Conservation (phyloP, 1,140 invertebrate species). For the Cydia fagiglandana region DNA sequence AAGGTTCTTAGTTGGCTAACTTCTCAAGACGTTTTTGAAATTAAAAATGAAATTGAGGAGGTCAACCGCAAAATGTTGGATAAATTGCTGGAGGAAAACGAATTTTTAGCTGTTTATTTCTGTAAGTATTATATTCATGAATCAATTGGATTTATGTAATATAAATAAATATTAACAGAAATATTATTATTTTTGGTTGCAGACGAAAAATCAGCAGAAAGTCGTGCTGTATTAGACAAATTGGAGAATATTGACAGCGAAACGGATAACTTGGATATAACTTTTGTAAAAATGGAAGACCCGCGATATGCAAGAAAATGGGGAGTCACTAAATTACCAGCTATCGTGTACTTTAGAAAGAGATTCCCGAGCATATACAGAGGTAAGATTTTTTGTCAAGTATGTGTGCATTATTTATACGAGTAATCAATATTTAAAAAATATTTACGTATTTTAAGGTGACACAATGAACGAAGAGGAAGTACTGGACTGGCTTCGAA, state of each 20-base stretch:
- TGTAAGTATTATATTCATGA: constrained; percentile 83
- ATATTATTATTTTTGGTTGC: constrained; percentile 41
- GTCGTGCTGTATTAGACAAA: constrained; percentile 88
- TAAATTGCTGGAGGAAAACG: constrained; percentile 95
- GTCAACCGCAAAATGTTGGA: constrained; percentile 97
- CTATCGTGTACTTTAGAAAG: constrained; percentile 95
- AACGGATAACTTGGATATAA: constrained; percentile 96
- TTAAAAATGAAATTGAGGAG: constrained; percentile 98
- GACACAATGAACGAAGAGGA: constrained; percentile 90
- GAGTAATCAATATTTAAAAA: constrained; percentile 1
- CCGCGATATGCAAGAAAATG: constrained; percentile 94
- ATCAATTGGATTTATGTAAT: no score
- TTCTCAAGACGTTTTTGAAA: constrained; percentile 96
- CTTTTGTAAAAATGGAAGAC: constrained; percentile 97
- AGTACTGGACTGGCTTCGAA: constrained; percentile 95
- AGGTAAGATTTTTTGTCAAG: constrained; percentile 80
- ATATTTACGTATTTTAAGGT: constrained; percentile 79
- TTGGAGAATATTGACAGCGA: constrained; percentile 96
- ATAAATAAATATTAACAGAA: background rate
- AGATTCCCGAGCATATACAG: constrained; percentile 96
- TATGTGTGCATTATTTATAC: background rate
- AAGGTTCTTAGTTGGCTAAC: constrained; percentile 93
- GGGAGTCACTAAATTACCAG: constrained; percentile 95
- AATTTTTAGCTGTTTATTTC: constrained; percentile 96
- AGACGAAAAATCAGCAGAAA: constrained; percentile 91